Conservation (phyloP, 2,888 invertebrate genomes). For the Axea sp. region DNA sequence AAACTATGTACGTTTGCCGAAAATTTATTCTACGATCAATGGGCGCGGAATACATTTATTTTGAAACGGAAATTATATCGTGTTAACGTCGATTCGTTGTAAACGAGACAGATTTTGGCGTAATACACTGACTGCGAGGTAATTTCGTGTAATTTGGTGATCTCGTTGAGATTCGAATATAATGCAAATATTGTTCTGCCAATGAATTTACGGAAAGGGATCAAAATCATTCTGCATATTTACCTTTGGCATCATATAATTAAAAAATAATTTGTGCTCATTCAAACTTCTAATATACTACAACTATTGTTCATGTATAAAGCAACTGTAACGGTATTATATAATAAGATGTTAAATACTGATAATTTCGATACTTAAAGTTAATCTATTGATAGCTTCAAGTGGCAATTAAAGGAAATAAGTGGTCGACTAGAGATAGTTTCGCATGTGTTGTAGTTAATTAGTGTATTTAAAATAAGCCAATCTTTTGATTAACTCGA, state of each 20-base stretch:
- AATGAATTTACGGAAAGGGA: slow-evolving; percentile 1
- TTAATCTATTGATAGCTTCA: no score
- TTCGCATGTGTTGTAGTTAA: no score
- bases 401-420: no score
- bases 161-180: slow-evolving; percentile 32
- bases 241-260: slow-evolving; percentile 3
- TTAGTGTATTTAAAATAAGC: no score
- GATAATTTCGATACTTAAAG: no score
- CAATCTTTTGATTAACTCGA: no score
- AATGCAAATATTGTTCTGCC: slow-evolving; percentile 19
- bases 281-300: no score
- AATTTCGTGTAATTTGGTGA: slow-evolving; percentile 46
- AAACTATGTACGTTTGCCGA: slow-evolving; percentile 45
- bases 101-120: slow-evolving; percentile 50
- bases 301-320: no score
- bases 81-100: slow-evolving; percentile 54
- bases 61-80: slow-evolving; percentile 54
- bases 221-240: slow-evolving; percentile 10
- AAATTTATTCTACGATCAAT: slow-evolving; percentile 56
- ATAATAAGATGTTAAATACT: no score
- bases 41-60: slow-evolving; percentile 50
- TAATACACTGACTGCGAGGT: slow-evolving; percentile 18
- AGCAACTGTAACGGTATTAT: no score
- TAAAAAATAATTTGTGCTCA: not conserved
- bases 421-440: no score